These are phyloP conservation scores for Diorhabda carinulata DNA, from an alignment of 1,140 invertebrate genomes.

Conservation along the genomic window DNA sequence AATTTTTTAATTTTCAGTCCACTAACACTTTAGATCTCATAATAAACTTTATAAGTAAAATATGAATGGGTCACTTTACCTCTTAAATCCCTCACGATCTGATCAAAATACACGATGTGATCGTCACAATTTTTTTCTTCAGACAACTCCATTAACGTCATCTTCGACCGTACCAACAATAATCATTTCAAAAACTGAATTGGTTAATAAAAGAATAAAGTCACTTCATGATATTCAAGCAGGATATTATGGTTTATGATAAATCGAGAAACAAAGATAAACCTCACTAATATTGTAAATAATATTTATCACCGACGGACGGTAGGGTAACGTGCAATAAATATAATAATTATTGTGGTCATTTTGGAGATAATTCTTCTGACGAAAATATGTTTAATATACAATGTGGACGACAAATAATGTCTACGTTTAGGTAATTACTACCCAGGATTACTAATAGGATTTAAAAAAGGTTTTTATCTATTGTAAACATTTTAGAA, in stretches of 20 bases:
- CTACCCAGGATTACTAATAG: too few species aligned
- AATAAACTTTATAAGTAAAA: not conserved
- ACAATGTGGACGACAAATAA: too few species aligned
- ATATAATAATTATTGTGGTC: not conserved
- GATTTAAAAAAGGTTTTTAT: too few species aligned
- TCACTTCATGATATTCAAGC: not conserved
- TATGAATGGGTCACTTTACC: constrained; percentile 37
- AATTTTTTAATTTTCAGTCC: too few species aligned
- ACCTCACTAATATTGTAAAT: not conserved
- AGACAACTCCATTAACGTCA: not conserved
- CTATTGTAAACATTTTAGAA: too few species aligned
- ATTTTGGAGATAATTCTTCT: not conserved
- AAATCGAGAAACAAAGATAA: not conserved
- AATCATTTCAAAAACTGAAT: not conserved
- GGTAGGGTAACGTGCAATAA: not conserved
- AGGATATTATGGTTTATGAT: not conserved
- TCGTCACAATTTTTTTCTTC: constrained; percentile 3
- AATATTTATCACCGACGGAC: not conserved
- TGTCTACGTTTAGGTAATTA: too few species aligned
- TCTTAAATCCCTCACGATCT: constrained; percentile 54
- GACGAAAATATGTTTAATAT: too few species aligned
- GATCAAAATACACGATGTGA: constrained; percentile 51
- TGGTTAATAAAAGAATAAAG: not conserved
- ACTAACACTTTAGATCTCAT: too few species aligned
- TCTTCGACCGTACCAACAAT: not conserved